Evolutionary conservation across 1,140 invertebrate genomes (phyloP).

Genomic region (Apis dorsata): DNA sequence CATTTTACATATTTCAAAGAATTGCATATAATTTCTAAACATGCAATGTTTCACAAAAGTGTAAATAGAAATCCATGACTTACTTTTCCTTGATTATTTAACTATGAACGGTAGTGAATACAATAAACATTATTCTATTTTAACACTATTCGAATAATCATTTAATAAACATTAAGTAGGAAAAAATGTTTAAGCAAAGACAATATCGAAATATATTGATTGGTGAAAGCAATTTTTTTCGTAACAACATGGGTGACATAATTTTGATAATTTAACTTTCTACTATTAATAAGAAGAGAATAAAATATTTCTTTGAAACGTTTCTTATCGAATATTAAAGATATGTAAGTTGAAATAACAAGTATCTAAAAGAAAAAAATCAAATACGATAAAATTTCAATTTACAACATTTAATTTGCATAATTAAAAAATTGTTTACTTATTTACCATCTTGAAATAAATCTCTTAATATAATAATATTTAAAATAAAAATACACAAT

Average conservation of each 20-base stretch:
- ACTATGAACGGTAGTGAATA: not conserved
- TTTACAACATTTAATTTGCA: too few species aligned
- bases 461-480: not conserved
- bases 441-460: too few species aligned
- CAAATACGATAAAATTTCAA: too few species aligned
- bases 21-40: slow-evolving; percentile 17
- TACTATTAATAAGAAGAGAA: not conserved
- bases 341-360: not conserved
- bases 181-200: not conserved
- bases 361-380: too few species aligned
- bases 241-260: slow-evolving; percentile 12
- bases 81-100: slow-evolving; percentile 49
- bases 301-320: not conserved
- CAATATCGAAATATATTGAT: not conserved
- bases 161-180: not conserved
- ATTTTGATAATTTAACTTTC: slow-evolving; percentile 38
- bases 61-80: slow-evolving; percentile 70
- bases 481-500: not conserved
- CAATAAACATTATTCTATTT: not conserved
- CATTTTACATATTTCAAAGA: not conserved
- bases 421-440: too few species aligned
- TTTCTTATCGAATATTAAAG: not conserved
- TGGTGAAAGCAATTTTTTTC: slow-evolving; percentile 27
- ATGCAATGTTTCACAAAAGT: slow-evolving; percentile 62
- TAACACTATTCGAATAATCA: not conserved